Percentiles rank a stretch among this genome's conserved stretches.
Evolutionary conservation across 2,888 invertebrate species (phyloP).

Genomic region (Eilema griseolum): DNA sequence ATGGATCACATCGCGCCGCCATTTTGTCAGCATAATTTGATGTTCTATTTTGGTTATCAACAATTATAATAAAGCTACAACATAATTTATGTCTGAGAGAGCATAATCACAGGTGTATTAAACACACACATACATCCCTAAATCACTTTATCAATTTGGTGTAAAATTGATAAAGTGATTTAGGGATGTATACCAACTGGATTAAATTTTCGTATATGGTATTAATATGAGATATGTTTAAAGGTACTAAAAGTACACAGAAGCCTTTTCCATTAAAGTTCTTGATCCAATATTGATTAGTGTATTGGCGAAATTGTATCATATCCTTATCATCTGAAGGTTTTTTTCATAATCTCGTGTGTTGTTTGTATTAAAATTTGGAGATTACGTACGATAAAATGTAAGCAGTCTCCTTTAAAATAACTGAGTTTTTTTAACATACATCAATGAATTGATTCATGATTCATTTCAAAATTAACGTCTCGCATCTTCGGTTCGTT

Average conservation of each 20-base stretch:
- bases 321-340: background rate
- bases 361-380: background rate
- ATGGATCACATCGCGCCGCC: background rate
- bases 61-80: background rate
- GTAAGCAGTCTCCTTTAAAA: background rate
- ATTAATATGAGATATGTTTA: constrained; percentile 1
- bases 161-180: constrained; percentile 4
- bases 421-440: no score
- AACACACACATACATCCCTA: no score
- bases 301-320: background rate
- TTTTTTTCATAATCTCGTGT: background rate
- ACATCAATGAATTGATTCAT: no score
- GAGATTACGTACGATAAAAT: background rate
- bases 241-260: background rate
- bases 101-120: background rate
- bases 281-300: background rate
- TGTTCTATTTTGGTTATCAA: background rate
- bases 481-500: no score
- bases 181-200: background rate
- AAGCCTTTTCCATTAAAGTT: background rate
- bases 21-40: background rate
- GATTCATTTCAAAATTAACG: no score
- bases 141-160: no score
- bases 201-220: background rate
- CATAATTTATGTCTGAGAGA: background rate